Conservation (phyloP, 2,797 vertebrate genomes). For the Xenentodon cancila region DNA sequence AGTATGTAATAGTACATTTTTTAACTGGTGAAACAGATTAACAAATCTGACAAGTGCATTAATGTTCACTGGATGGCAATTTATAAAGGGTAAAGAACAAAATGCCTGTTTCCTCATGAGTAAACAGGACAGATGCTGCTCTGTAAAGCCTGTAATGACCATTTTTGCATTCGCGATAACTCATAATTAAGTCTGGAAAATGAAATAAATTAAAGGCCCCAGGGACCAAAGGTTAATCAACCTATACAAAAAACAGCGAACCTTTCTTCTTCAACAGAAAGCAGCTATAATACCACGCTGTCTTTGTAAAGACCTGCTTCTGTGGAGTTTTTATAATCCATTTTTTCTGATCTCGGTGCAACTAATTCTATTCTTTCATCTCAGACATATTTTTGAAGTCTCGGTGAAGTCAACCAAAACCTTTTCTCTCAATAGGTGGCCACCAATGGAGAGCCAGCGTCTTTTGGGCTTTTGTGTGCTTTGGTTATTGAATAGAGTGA, state of each 20-base stretch:
- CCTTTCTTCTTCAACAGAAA: background rate
- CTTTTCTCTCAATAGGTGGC: background rate
- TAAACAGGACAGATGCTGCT: background rate
- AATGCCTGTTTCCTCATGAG: background rate
- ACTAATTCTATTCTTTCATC: background rate
- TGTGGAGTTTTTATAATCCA: background rate
- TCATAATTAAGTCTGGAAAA: background rate
- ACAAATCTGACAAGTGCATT: conserved; percentile 6
- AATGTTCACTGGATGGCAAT: background rate
- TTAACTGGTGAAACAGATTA: background rate
- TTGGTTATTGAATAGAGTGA: background rate
- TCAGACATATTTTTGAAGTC: background rate
- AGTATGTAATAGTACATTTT: background rate
- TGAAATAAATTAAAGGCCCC: background rate
- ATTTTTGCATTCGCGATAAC: background rate
- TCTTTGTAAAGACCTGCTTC: background rate
- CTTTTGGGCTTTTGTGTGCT: background rate
- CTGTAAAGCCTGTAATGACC: background rate
- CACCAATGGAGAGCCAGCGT: too few relatives aligned
- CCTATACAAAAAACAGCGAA: background rate
- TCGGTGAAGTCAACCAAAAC: background rate
- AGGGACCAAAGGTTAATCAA: background rate
- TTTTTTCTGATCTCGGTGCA: background rate
- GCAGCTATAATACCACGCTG: background rate
- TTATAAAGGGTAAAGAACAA: background rate